Base-by-base conservation (phyloP, 2,888 invertebrate genomes). In the Drosophila cracens region DNA sequence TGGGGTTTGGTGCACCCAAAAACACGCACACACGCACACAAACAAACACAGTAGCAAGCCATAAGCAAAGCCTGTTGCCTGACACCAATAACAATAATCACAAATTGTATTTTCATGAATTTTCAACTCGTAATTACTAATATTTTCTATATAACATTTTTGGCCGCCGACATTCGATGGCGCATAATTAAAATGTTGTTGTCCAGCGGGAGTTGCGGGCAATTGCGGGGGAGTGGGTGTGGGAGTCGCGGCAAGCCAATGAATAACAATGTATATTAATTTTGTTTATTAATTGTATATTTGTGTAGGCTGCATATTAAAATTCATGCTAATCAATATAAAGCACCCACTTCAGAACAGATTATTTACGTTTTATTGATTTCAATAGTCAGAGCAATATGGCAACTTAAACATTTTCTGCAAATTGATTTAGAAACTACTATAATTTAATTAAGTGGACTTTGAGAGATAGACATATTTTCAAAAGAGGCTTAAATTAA, bases 281-380 rank as follows among this genome's bases (percentile, higher is more conserved):
- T 78, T 75, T 86, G 73, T 87, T 87, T 80, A 82, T 82, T 80
- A 90, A 91, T 83, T 90, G 82, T 72, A 70, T 83, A 77, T 90
- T 90, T 77, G 79, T 81, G 64, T 71, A 71, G 77, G 77, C 84
- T 69, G 90, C 82, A 83, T 78, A 86, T 67, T 89, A 83, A 89
- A 84, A 71, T 85, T 71, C 59, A 51, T 54, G 74, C 70, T 89
- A 94, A 90, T 95, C 95, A 95, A 95, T 95, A 67, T 92, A 95
- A 56, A 38, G 58, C 61, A 58, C 61, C 49, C 60, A 65, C 69
- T 81, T 75, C 33, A 64, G 67, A 77, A 69, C 36, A 61, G 71
- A 78, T 84, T 87, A 82, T 68, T 70, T 70, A 58, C 59, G 59
- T 70, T 70, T 58, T 64, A 80, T 86, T 67, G 56, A 69, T 62